Conservation (phyloP, 64 coral and sea anemone genomes). For the Platygyra sinensis region DNA sequence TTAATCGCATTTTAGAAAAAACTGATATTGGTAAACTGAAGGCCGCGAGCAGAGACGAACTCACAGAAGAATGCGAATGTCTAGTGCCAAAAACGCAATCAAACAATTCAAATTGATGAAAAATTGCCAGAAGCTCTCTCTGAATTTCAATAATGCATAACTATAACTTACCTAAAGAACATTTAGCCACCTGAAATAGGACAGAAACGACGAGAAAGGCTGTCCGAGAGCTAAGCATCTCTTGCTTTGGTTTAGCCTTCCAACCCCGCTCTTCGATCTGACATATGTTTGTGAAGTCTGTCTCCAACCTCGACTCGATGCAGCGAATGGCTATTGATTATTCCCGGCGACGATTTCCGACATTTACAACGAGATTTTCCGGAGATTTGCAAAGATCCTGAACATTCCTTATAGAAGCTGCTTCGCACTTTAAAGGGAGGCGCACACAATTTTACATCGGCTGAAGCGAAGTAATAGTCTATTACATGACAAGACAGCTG, state of each 20-base stretch:
- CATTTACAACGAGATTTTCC: background rate
- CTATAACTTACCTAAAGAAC: background rate
- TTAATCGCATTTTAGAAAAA: background rate
- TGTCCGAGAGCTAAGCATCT: background rate
- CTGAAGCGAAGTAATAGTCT: background rate
- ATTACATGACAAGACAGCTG: background rate
- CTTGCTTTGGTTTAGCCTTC: background rate
- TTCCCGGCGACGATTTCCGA: conserved; percentile 4
- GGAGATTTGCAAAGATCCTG: background rate
- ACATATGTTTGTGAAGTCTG: background rate
- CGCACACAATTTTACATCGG: too few species aligned
- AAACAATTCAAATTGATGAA: background rate
- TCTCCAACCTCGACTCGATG: background rate
- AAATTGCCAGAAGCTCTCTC: too few species aligned
- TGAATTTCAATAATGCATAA: background rate
- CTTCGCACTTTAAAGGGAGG: too few species aligned
- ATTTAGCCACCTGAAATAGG: background rate
- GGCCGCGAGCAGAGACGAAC: background rate
- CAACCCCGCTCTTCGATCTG: too few species aligned
- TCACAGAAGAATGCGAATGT: background rate
- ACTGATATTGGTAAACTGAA: background rate
- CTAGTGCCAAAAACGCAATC: background rate
- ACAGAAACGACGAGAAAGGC: background rate
- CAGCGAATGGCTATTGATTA: conserved; percentile 10
- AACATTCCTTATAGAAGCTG: too few species aligned